phyloP scores from a whole-genome alignment of 2,888 invertebrate genomes.

The Ptychoptera albimana region DNA sequence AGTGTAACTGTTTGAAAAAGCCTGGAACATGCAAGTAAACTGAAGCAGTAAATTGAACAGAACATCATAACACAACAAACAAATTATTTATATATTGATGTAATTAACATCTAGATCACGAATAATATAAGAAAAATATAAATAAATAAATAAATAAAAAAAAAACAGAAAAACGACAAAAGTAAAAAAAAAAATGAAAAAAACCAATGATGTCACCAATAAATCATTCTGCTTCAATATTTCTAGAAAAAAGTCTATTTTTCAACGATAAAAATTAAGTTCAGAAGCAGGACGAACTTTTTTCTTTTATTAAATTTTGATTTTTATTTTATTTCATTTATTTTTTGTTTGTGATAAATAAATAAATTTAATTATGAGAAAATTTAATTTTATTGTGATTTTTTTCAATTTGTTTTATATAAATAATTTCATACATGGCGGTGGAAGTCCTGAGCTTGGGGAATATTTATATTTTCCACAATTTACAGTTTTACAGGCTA shows the following conservation, averaged over 20 bases:
- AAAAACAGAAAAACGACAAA: too few relatives aligned
- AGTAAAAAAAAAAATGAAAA: too few relatives aligned
- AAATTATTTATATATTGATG: background rate
- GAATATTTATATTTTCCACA: conserved; percentile 4
- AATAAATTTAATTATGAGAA: background rate
- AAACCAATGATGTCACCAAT: too few relatives aligned
- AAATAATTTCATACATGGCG: background rate
- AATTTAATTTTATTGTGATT: background rate
- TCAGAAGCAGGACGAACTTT: too few relatives aligned
- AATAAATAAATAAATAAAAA: too few relatives aligned
- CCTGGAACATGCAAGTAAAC: background rate
- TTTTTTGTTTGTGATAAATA: too few relatives aligned
- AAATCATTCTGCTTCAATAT: too few relatives aligned
- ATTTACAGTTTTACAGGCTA: conserved; percentile 7
- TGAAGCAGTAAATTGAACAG: background rate
- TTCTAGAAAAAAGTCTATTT: too few relatives aligned
- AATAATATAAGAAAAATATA: too few relatives aligned
- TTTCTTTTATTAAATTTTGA: too few relatives aligned
- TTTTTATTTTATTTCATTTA: too few relatives aligned
- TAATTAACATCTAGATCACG: background rate
- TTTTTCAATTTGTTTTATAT: background rate
- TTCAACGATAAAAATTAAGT: too few relatives aligned
- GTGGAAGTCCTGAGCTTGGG: background rate
- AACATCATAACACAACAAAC: background rate
- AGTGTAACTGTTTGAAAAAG: conserved; percentile 14